Base-by-base conservation (phyloP, 2,113 vertebrate genomes). In the Otus sunia region DNA sequence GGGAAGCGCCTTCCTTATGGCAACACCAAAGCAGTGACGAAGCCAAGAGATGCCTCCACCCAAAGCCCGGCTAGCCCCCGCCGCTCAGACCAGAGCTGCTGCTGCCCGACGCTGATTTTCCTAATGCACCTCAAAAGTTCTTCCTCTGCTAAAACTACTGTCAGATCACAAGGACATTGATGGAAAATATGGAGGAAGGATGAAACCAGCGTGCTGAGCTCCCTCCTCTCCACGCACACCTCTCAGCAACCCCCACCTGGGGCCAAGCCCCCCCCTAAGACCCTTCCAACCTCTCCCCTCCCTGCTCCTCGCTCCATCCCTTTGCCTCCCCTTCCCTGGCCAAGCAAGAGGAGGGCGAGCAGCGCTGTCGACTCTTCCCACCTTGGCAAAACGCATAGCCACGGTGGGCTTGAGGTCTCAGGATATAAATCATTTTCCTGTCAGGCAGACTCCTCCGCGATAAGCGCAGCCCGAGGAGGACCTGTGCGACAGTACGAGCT, bases 371-470 rank as follows among this genome's bases (percentile, higher is more conserved):
- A 2, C 60, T 14, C 62, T 36, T 27, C 85, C 73, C 81, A 39
- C 71, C 49, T 3, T 10, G 20, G 62, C 0, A 0, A 39, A 60
- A 77, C 0, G 3, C 43, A 11, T 11, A 17, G 29, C 45, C 34
- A 3, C 1, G 9, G 15, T 1, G 12, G 37, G 37, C 62, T 66
- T 50, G 69, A 27, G 37, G 41, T 11, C 76, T 56, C 0, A 0
- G 59, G 49, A 10, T 12, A 45, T 10, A 34, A 37, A 26, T 3
- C 43, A 2, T 21, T 19, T 55, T 66, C 22, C 29, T 2, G 1
- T 9, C 39, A 72, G 67, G 43, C 86, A 63, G 80, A 5, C 12
- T 32, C 17, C 72, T 27, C 41, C 6, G 76, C 1, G 32, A 12
- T 12, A 29, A 30, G 56, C 39, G 1, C 4, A 45, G 71, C 34